These are phyloP conservation scores for Burhinus oedicnemus DNA, from an alignment of 2,113 vertebrate genomes.

Conservation along the genomic window DNA sequence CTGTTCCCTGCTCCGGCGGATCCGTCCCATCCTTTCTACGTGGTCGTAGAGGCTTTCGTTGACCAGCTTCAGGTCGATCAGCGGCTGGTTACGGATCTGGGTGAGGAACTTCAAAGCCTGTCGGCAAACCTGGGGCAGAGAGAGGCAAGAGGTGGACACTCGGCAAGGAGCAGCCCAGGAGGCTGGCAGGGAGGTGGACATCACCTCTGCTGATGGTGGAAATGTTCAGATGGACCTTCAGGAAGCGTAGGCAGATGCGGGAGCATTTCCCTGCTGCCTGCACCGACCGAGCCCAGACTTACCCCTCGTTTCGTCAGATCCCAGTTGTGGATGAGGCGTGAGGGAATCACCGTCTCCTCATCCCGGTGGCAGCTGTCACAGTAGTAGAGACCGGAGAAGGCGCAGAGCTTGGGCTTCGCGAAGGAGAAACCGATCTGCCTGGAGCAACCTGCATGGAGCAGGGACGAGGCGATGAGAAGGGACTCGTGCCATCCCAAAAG, in stretches of 20 bases:
- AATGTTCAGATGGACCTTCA: neutral
- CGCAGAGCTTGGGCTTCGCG: conserved; percentile 84
- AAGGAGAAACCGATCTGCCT: conserved; percentile 88
- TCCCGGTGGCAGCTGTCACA: conserved; percentile 91
- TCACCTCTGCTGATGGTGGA: neutral
- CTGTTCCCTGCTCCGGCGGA: conserved; percentile 78
- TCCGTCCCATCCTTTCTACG: conserved; percentile 80
- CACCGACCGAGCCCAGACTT: neutral
- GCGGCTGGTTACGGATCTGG: conserved; percentile 84
- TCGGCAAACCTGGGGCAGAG: conserved; percentile 80
- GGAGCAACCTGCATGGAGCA: conserved; percentile 81
- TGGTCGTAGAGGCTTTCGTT: conserved; percentile 87
- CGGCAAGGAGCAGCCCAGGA: neutral
- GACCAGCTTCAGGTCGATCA: conserved; percentile 87
- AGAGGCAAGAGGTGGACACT: neutral
- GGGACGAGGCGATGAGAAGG: neutral
- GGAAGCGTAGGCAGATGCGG: neutral
- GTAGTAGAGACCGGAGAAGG: conserved; percentile 90
- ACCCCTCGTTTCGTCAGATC: conserved; percentile 86
- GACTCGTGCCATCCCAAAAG: neutral
- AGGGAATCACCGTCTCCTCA: conserved; percentile 85
- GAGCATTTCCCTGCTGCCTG: neutral
- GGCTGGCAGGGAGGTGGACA: fast-evolving
- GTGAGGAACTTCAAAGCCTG: conserved; percentile 84
- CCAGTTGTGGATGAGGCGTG: conserved; percentile 97